A percentile compares a stretch with the other conserved stretches of the same genome.
Evolutionary conservation across 1,140 invertebrate genomes (phyloP).

Genomic region (Microplitis demolitor): DNA sequence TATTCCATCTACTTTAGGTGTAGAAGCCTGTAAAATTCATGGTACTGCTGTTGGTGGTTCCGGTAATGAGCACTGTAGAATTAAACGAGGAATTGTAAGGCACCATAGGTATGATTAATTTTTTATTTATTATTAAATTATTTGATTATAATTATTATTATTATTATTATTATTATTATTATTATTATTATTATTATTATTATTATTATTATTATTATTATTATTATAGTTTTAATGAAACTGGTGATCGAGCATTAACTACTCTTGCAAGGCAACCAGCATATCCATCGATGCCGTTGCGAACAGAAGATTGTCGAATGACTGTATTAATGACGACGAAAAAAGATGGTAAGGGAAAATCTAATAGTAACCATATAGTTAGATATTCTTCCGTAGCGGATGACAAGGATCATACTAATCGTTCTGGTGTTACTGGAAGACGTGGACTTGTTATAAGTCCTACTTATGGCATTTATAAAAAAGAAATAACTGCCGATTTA

Average conservation of each 20-base stretch:
- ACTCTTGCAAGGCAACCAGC: slow-evolving; percentile 56
- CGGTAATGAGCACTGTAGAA: slow-evolving; percentile 56
- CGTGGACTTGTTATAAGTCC: slow-evolving; percentile 47
- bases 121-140: not conserved
- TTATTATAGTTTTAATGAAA: slow-evolving; percentile 54
- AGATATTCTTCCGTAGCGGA: slow-evolving; percentile 49
- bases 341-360: slow-evolving; percentile 42
- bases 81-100: slow-evolving; percentile 60
- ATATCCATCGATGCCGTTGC: slow-evolving; percentile 58
- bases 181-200: not conserved
- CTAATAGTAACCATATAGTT: slow-evolving; percentile 36
- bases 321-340: slow-evolving; percentile 38
- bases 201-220: slow-evolving; percentile 7
- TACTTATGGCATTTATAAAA: slow-evolving; percentile 56
- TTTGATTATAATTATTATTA: not conserved
- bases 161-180: not conserved
- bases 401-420: slow-evolving; percentile 37
- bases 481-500: slow-evolving; percentile 40
- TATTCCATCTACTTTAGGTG: slow-evolving; percentile 43
- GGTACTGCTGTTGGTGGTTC: slow-evolving; percentile 52
- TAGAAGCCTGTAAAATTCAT: slow-evolving; percentile 59
- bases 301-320: slow-evolving; percentile 55
- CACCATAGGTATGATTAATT: slow-evolving; percentile 51
- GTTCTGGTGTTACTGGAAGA: slow-evolving; percentile 28
- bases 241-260: slow-evolving; percentile 55